Base-by-base conservation (phyloP, 1,140 invertebrate genomes). In the Pinna nobilis region DNA sequence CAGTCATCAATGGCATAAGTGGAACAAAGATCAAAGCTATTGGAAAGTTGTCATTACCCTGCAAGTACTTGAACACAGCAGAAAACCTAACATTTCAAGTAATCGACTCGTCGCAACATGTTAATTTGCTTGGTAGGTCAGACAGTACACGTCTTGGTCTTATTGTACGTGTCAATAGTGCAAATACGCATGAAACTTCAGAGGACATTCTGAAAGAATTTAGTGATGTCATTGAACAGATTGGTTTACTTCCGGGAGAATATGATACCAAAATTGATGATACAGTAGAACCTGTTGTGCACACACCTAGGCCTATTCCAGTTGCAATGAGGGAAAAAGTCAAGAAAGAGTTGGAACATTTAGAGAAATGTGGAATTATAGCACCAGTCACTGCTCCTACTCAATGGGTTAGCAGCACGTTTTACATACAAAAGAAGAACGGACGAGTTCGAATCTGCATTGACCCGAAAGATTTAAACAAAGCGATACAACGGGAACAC, bases 331-430 rank as follows among this genome's bases (percentile, higher is more conserved):
- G 61, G 18, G 53, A 75, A n/a, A 35, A 78, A 67, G 35, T 80
- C 9, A 77, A 78, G 32, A 37, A 68, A 20, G 65, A 77, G 50
- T 60, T 74, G 2, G 68, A 74, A n/a, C 44, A 66, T 28, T 71
- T 78, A 39, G 59, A 66, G n/a, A 55, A 70, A 37, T 59, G 59
- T 53, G 65, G 64, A 15, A 67, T 80, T 3, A 80, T 80, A 28
- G 39, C 59, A 61, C 74, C 71, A 44, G 77, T 86, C 7, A 76
- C 47, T 15, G 70, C 87, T 64, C 83, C 88, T 5, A 88, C 90
- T 3, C 87, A 90, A 47, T 91, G 90, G 89, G 88, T 91, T 0
- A 89, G 87, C 76, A 78, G 82, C 33, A n/a, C n/a, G n/a, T n/a
- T n/a, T n/a, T n/a, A n/a, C n/a, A 30, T 37, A 4, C 15, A 28